phyloP scores from a whole-genome alignment of 1,140 invertebrate genomes.

The Elysia chlorotica region DNA sequence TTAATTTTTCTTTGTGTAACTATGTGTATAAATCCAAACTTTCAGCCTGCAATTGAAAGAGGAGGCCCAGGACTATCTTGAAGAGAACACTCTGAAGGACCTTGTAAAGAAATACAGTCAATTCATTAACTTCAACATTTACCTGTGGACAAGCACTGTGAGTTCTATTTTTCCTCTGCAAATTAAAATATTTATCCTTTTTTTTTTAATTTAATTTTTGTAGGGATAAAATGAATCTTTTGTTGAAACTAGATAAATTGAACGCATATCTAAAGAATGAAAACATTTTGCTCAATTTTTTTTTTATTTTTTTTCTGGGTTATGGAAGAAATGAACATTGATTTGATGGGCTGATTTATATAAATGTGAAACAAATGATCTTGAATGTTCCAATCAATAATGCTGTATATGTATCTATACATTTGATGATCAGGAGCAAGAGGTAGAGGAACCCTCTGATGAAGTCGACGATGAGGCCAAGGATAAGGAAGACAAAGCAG shows the following conservation, averaged over 20 bases:
- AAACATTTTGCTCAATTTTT: too few relatives aligned
- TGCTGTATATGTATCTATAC: not conserved
- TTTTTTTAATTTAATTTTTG: too few relatives aligned
- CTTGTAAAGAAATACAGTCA: constrained; percentile 98
- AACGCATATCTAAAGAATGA: not conserved
- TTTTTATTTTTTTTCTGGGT: too few relatives aligned
- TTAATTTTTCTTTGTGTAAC: too few relatives aligned
- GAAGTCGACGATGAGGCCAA: constrained; percentile 68
- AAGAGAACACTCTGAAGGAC: constrained; percentile 86
- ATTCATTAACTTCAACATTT: constrained; percentile 99
- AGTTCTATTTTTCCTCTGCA: not conserved
- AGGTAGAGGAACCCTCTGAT: constrained; percentile 58
- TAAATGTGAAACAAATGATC: too few relatives aligned
- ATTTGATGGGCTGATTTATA: too few relatives aligned
- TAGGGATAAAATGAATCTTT: too few relatives aligned
- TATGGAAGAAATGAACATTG: too few relatives aligned
- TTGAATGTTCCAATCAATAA: not conserved
- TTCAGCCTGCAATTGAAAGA: constrained; percentile 85
- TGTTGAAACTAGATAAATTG: not conserved
- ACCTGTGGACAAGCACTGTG: constrained; percentile 90
- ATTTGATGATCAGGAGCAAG: constrained; percentile 66
- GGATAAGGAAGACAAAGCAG: constrained; percentile 64
- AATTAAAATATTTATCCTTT: too few relatives aligned
- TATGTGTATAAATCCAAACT: too few relatives aligned
- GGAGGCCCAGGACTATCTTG: constrained; percentile 94